Evolutionary conservation across 2,113 vertebrate genomes (phyloP).

Genomic region (Callipepla californica): DNA sequence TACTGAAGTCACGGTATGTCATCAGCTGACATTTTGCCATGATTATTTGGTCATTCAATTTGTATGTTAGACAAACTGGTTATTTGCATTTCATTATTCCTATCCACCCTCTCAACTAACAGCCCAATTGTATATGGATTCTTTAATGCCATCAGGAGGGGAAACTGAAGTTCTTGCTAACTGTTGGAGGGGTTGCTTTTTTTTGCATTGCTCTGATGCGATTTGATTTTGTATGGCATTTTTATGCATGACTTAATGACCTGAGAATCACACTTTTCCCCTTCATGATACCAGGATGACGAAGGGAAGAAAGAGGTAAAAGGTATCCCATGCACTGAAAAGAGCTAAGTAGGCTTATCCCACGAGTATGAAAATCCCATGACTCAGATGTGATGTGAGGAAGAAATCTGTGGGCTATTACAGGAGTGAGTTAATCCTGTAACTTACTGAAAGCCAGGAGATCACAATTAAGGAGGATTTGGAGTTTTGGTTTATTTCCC

Average conservation of each 20-base stretch:
- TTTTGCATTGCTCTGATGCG: slow-evolving; percentile 47
- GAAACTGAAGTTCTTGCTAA: slow-evolving; percentile 35
- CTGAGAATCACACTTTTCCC: slow-evolving; percentile 59
- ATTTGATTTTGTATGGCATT: slow-evolving; percentile 65
- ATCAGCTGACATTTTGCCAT: slow-evolving; percentile 51
- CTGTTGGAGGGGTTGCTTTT: neutral
- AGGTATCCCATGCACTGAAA: slow-evolving; percentile 70
- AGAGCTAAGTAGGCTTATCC: slow-evolving; percentile 70
- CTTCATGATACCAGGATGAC: slow-evolving; percentile 40
- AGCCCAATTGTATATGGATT: slow-evolving; percentile 2
- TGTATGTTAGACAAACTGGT: slow-evolving; percentile 39
- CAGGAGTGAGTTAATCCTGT: slow-evolving; percentile 69
- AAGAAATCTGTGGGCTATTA: slow-evolving; percentile 59
- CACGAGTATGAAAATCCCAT: slow-evolving; percentile 71
- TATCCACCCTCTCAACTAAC: slow-evolving; percentile 4
- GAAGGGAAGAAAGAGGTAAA: slow-evolving; percentile 60
- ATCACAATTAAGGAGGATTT: slow-evolving; percentile 75
- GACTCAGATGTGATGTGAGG: slow-evolving; percentile 67
- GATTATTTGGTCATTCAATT: slow-evolving; percentile 53
- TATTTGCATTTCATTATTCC: slow-evolving; percentile 47
- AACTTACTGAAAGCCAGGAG: slow-evolving; percentile 64
- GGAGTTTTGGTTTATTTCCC: slow-evolving; percentile 45
- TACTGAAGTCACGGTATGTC: slow-evolving; percentile 13
- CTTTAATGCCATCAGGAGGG: neutral
- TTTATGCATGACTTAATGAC: slow-evolving; percentile 74